Percentiles rank a stretch among this genome's conserved stretches.
Conservation (phyloP, 2,113 vertebrate species). For the Grammomys surdaster region DNA sequence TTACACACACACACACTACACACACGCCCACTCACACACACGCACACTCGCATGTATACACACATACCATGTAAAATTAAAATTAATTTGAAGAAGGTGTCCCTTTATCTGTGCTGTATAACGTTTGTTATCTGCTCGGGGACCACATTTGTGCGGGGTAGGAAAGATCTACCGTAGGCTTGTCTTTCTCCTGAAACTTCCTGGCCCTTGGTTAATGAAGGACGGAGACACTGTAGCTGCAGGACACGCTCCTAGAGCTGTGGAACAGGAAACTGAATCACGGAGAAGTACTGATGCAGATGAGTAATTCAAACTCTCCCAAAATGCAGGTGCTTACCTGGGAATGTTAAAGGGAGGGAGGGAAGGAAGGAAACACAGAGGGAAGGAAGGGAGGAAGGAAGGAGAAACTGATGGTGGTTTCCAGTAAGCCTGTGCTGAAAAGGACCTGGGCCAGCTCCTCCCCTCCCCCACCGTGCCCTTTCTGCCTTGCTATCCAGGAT, state of each 20-base stretch:
- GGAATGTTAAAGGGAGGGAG: background rate
- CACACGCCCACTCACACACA: too few species aligned
- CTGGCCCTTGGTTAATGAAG: background rate
- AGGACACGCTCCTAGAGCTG: background rate
- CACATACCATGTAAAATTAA: background rate
- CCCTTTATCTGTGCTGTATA: background rate
- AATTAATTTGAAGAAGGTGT: background rate
- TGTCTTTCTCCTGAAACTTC: background rate
- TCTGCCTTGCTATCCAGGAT: background rate
- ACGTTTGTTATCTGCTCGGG: background rate
- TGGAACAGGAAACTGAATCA: background rate
- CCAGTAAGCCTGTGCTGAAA: background rate
- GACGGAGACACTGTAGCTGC: background rate
- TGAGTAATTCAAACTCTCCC: conserved; percentile 52
- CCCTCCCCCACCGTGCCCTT: background rate
- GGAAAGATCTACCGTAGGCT: background rate
- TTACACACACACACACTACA: too few species aligned
- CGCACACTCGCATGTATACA: too few species aligned
- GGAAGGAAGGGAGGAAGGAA: background rate
- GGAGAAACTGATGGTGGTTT: background rate
- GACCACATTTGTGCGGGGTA: background rate
- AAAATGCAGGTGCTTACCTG: background rate
- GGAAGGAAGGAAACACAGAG: background rate
- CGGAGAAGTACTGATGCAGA: background rate
- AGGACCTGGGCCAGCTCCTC: background rate